phyloP scores from a whole-genome alignment of 2,113 vertebrate genomes.

The Caretta caretta region DNA sequence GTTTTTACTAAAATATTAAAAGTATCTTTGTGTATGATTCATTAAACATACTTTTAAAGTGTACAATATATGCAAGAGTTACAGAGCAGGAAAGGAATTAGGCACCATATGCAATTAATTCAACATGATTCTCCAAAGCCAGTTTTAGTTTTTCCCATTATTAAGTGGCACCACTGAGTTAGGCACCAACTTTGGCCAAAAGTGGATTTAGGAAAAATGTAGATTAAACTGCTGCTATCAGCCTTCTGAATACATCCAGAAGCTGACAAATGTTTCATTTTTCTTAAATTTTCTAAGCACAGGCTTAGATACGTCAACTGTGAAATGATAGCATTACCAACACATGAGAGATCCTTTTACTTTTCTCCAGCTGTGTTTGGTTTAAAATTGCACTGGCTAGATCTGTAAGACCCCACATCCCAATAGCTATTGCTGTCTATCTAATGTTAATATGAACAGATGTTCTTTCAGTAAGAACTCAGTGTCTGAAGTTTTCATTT shows the following conservation, averaged over 20 bases:
- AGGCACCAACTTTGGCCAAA: neutral
- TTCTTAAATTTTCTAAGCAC: neutral
- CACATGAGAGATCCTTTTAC: neutral
- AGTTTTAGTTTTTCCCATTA: neutral
- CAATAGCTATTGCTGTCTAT: neutral
- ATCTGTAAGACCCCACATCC: neutral
- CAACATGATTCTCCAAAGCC: neutral
- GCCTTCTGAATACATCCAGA: neutral
- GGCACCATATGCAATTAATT: neutral
- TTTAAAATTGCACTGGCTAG: neutral
- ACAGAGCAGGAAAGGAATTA: conserved; percentile 5
- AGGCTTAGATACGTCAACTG: neutral
- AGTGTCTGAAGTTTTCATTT: neutral
- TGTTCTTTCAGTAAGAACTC: neutral
- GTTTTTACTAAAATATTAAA: neutral
- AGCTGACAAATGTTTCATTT: neutral
- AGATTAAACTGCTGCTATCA: neutral
- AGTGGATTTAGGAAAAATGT: neutral
- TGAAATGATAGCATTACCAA: neutral
- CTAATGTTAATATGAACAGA: neutral
- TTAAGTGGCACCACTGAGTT: conserved; percentile 5
- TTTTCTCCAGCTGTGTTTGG: neutral
- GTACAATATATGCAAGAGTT: neutral
- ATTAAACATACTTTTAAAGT: neutral
- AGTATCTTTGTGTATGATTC: neutral